Evolutionary conservation across 1,140 invertebrate genomes (phyloP).

Genomic region (Drosophila equinoxialis): DNA sequence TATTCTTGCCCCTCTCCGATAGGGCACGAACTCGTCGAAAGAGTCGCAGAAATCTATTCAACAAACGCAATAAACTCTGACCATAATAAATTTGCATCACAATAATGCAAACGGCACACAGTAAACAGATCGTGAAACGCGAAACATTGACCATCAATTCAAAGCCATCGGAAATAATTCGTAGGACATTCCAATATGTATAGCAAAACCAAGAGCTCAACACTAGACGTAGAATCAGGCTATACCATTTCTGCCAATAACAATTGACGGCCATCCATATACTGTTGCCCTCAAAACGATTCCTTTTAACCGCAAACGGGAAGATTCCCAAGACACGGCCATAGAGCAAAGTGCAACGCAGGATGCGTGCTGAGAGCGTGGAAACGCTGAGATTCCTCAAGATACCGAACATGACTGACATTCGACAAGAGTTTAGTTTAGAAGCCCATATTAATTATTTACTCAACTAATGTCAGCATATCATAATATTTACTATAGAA

Average conservation of each 20-base stretch:
- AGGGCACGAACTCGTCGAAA: constrained; percentile 48
- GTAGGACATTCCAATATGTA: neutral
- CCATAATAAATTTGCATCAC: constrained; percentile 49
- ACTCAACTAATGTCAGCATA: neutral
- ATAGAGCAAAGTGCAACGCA: constrained; percentile 32
- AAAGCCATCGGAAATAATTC: constrained; percentile 21
- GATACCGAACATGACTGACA: constrained; percentile 34
- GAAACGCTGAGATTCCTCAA: constrained; percentile 25
- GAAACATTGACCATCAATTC: constrained; percentile 26
- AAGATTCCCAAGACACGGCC: constrained; percentile 37
- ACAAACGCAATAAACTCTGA: constrained; percentile 40
- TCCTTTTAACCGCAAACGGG: constrained; percentile 29
- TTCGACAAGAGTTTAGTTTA: neutral
- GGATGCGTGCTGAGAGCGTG: constrained; percentile 26
- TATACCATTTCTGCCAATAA: constrained; percentile 51
- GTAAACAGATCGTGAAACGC: constrained; percentile 28
- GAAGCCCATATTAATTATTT: neutral
- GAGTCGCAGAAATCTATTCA: constrained; percentile 54
- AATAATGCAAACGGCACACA: constrained; percentile 35
- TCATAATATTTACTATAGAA: neutral
- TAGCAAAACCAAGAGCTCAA: constrained; percentile 9
- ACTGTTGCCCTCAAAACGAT: neutral
- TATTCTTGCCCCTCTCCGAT: constrained; percentile 6
- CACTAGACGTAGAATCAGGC: constrained; percentile 31
- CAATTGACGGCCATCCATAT: constrained; percentile 24